Evolutionary conservation across 2,888 invertebrate species (phyloP).

Genomic region (Papilio protenor): DNA sequence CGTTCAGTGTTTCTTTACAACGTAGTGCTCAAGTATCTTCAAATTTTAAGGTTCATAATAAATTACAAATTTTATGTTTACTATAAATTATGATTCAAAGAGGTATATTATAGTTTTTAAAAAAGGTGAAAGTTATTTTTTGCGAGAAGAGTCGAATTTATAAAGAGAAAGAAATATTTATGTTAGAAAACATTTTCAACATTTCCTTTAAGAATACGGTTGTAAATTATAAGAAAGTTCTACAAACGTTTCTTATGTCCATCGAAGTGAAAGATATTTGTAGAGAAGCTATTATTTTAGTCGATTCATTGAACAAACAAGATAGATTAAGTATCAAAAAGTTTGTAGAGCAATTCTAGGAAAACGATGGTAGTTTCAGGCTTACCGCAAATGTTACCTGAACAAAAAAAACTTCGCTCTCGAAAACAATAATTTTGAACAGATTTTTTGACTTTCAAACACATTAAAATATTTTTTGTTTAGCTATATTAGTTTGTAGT

Average conservation of each 20-base stretch:
- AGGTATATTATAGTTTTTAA: not conserved
- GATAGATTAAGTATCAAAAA: not conserved
- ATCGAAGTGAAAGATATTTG: constrained; percentile 15
- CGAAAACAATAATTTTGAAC: too few relatives aligned
- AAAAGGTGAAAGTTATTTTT: not conserved
- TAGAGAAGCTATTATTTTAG: constrained; percentile 16
- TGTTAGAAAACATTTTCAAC: not conserved
- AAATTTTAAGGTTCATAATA: not conserved
- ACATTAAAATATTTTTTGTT: not conserved
- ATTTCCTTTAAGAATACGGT: not conserved
- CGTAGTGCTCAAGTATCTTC: not conserved
- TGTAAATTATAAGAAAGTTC: not conserved
- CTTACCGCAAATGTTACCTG: not conserved
- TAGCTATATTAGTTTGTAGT: not conserved
- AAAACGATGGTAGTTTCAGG: not conserved
- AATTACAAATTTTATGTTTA: not conserved
- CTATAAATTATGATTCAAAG: not conserved
- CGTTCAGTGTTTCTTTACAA: constrained; percentile 3
- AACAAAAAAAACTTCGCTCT: too few relatives aligned
- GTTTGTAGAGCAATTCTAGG: not conserved
- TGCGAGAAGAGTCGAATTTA: not conserved
- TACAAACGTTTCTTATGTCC: constrained; percentile 3
- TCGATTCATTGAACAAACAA: constrained; percentile 19
- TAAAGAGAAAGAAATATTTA: not conserved
- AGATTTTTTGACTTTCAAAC: too few relatives aligned